Conservation (phyloP, 2,888 invertebrate species). For the Acleris laterana region DNA sequence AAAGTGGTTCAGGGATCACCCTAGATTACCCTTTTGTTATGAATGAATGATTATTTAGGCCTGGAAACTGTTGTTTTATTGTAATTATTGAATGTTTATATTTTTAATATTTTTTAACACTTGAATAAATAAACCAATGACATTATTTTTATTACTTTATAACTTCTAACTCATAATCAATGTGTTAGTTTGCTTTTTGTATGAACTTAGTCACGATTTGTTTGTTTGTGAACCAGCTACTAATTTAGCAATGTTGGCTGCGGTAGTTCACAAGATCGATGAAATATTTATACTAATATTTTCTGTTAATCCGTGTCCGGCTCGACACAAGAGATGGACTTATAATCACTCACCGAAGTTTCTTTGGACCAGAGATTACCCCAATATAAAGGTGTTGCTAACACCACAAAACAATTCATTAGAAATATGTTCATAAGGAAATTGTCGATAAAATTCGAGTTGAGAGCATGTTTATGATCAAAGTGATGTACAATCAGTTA, state of each 20-base stretch:
- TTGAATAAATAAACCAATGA: too few relatives aligned
- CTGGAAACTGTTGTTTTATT: too few relatives aligned
- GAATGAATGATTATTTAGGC: too few relatives aligned
- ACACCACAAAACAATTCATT: not conserved
- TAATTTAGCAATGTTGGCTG: constrained; percentile 1
- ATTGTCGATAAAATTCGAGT: too few relatives aligned
- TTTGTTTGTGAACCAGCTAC: constrained; percentile 9
- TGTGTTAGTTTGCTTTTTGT: constrained; percentile 9
- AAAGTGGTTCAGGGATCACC: too few relatives aligned
- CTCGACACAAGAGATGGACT: constrained; percentile 60
- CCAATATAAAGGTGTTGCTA: not conserved
- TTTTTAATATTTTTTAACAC: too few relatives aligned
- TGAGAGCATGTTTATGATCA: too few relatives aligned
- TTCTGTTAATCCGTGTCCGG: constrained; percentile 40
- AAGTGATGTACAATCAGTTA: too few relatives aligned
- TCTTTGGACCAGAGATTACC: constrained; percentile 10
- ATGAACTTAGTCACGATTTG: constrained; percentile 25
- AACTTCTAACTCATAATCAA: too few relatives aligned
- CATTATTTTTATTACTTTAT: too few relatives aligned
- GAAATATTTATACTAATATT: constrained; percentile 32
- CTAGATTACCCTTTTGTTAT: too few relatives aligned
- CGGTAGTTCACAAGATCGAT: not conserved
- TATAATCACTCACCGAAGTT: constrained; percentile 20
- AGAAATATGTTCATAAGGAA: not conserved
- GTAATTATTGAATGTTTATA: too few relatives aligned